Conservation (phyloP, 2,113 vertebrate genomes). For the Lathamus discolor region DNA sequence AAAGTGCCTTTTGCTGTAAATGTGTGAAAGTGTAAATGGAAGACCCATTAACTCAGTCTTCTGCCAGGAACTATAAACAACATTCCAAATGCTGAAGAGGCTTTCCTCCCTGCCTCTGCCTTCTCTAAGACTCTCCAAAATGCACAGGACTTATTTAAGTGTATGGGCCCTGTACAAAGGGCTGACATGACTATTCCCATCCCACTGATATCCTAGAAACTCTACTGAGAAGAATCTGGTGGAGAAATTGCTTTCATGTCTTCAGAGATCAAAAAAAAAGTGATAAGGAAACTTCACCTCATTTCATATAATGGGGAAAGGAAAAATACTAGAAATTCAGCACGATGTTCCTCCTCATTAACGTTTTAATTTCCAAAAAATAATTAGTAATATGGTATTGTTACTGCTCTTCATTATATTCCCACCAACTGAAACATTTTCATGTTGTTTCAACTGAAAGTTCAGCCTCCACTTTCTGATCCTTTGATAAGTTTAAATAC, state of each 20-base stretch:
- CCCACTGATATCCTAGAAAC: not conserved
- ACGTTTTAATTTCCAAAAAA: constrained; percentile 35
- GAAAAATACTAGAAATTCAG: not conserved
- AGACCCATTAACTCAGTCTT: not conserved
- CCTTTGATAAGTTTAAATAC: not conserved
- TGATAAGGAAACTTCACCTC: not conserved
- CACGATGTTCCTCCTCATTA: constrained; percentile 21
- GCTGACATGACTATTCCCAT: not conserved
- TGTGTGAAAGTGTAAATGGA: not conserved
- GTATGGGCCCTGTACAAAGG: fast-evolving
- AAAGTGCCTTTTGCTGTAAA: not conserved
- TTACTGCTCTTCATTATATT: constrained; percentile 13
- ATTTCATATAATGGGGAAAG: not conserved
- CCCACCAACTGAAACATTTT: not conserved
- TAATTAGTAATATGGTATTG: constrained; percentile 24
- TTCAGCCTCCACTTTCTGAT: not conserved
- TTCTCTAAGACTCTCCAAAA: not conserved
- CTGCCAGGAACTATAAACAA: not conserved
- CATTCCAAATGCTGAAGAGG: not conserved
- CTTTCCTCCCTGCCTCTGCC: too few species aligned
- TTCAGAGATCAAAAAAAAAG: not conserved
- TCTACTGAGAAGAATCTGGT: not conserved
- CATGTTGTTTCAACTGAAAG: not conserved
- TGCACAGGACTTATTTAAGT: not conserved
- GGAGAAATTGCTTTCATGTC: not conserved